Percentiles rank a stretch among this genome's conserved stretches.
Evolutionary conservation across 2,113 vertebrate species (phyloP).

Genomic region (Amphiprion ocellaris): DNA sequence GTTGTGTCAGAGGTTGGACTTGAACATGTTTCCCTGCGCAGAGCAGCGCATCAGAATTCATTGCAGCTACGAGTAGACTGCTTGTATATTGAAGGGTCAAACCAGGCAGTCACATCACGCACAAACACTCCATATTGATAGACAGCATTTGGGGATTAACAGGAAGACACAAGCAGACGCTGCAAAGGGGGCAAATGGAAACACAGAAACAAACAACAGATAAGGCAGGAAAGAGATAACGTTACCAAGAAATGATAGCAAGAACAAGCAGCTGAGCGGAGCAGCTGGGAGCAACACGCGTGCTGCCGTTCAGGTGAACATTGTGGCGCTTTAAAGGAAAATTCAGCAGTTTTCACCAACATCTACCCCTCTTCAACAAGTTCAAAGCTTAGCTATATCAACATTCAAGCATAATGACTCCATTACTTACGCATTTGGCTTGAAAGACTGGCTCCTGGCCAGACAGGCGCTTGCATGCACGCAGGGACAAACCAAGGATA

Average conservation of each 20-base stretch:
- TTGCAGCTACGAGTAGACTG: background rate
- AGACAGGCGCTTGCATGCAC: background rate
- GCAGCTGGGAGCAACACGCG: background rate
- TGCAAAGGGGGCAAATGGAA: conserved; percentile 30
- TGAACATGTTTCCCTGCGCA: background rate
- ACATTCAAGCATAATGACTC: background rate
- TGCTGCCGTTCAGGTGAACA: background rate
- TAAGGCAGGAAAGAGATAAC: conserved; percentile 43
- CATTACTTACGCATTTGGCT: conserved; percentile 7
- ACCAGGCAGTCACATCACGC: conserved; percentile 9
- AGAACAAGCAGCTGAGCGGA: conserved; percentile 25
- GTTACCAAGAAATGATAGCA: conserved; percentile 17
- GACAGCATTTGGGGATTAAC: conserved; percentile 45
- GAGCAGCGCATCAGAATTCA: background rate
- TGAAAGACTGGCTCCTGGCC: conserved; percentile 22
- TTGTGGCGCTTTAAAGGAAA: background rate
- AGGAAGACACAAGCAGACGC: conserved; percentile 39
- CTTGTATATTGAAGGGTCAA: conserved; percentile 7
- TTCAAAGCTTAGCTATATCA: background rate
- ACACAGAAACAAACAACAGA: conserved; percentile 40
- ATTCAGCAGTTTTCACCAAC: background rate
- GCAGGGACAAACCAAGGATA: conserved; percentile 39
- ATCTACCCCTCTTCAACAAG: background rate
- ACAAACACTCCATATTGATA: conserved; percentile 36
- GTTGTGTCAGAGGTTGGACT: background rate